These are phyloP conservation scores for Iguana delicatissima DNA, from an alignment of 2,797 vertebrate genomes.

Conservation along the genomic window DNA sequence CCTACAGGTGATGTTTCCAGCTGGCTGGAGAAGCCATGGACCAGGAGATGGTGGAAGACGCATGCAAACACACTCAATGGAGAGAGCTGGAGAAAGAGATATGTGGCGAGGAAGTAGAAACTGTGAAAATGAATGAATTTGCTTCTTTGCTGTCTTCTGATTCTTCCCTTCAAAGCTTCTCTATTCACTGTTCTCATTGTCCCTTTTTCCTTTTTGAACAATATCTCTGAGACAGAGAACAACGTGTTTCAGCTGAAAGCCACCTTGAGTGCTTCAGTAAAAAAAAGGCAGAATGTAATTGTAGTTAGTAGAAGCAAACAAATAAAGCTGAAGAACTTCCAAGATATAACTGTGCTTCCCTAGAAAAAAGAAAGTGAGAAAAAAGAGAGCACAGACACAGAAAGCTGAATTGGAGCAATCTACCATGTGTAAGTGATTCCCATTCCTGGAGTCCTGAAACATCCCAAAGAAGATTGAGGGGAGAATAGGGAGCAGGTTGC, in stretches of 20 bases:
- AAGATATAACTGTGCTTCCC: neutral
- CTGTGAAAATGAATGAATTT: neutral
- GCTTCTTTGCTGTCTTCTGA: neutral
- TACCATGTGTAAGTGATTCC: neutral
- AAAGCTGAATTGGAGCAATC: neutral
- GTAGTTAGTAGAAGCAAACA: neutral
- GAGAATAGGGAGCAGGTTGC: neutral
- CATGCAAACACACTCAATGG: neutral
- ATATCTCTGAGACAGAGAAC: neutral
- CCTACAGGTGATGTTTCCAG: conserved; percentile 53
- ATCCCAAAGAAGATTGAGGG: neutral
- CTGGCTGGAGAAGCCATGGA: conserved; percentile 26
- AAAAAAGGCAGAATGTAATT: neutral
- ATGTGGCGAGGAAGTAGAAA: neutral
- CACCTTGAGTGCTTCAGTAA: neutral
- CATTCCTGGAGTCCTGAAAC: neutral
- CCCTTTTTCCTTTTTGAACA: neutral
- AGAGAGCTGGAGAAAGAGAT: neutral
- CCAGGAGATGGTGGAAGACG: conserved; percentile 22
- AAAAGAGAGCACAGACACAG: rapidly evolving
- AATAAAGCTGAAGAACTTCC: neutral
- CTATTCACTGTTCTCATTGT: neutral
- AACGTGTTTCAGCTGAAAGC: neutral
- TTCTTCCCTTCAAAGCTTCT: neutral
- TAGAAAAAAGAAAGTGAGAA: neutral